Percentiles rank a stretch among this genome's conserved stretches.
phyloP scores from a whole-genome alignment of 2,888 invertebrate species.

The Apotomis betuletana region DNA sequence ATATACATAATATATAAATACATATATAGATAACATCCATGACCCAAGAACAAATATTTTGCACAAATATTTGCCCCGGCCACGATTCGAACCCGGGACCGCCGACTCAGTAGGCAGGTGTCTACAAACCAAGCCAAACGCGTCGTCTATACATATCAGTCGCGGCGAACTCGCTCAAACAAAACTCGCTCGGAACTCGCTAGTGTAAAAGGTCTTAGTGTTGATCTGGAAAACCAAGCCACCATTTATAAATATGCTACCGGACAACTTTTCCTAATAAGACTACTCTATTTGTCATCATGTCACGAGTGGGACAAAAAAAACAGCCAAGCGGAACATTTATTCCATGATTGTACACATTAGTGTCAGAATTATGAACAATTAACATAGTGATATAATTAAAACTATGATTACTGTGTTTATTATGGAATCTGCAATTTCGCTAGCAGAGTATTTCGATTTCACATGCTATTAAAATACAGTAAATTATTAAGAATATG shows the following conservation, averaged over 20 bases:
- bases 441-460: background rate
- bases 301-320: conserved; percentile 5
- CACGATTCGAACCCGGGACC: too few species aligned
- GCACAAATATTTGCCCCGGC: too few species aligned
- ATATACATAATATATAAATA: too few species aligned
- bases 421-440: conserved; percentile 7
- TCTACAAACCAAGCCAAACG: too few species aligned
- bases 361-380: conserved; percentile 9
- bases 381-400: conserved; percentile 1
- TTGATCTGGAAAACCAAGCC: background rate
- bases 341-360: conserved; percentile 5
- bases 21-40: too few species aligned
- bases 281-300: background rate
- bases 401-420: conserved; percentile 10
- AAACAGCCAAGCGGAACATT: background rate
- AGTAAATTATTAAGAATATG: background rate
- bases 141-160: too few species aligned
- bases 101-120: too few species aligned
- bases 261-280: background rate
- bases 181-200: too few species aligned
- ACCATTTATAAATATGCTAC: background rate
- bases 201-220: too few species aligned
- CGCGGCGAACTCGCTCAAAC: too few species aligned
- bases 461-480: background rate
- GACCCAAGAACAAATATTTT: too few species aligned